Evolutionary conservation across 2,888 invertebrate genomes (phyloP).

Genomic region (Caenorhabditis imperialis): DNA sequence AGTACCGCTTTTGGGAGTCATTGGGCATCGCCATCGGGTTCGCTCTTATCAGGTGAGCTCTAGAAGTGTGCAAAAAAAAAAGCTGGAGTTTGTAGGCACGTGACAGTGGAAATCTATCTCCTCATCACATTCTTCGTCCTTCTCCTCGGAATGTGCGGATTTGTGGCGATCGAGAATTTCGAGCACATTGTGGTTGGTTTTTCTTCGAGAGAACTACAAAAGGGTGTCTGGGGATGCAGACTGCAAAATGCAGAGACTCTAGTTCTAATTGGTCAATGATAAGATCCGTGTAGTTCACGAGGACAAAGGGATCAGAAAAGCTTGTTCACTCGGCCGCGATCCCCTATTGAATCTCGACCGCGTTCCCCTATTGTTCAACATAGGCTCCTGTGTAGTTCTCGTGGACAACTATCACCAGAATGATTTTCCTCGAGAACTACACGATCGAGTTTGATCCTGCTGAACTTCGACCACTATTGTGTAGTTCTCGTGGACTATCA

Average conservation of each 20-base stretch:
- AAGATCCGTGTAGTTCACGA: background rate
- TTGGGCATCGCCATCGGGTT: conserved; percentile 91
- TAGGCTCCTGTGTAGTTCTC: too few relatives aligned
- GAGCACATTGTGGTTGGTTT: conserved; percentile 67
- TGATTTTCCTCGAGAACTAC: background rate
- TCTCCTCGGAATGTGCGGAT: conserved; percentile 85
- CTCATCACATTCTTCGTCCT: conserved; percentile 70
- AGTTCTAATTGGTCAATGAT: too few relatives aligned
- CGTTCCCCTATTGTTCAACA: too few relatives aligned
- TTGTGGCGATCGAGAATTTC: conserved; percentile 81
- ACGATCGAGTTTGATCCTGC: too few relatives aligned
- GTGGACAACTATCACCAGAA: too few relatives aligned
- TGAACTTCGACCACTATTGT: too few relatives aligned
- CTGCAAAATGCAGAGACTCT: background rate
- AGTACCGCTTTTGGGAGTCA: conserved; percentile 92
- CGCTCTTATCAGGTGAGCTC: conserved; percentile 84
- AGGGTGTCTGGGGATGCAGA: too few relatives aligned
- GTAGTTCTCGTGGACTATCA: background rate
- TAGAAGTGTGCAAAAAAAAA: too few relatives aligned
- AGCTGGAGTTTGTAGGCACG: conserved; percentile 51
- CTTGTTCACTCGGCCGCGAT: too few relatives aligned
- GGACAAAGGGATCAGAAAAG: too few relatives aligned
- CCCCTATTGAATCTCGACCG: too few relatives aligned
- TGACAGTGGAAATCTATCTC: conserved; percentile 71
- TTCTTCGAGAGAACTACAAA: too few relatives aligned